phyloP scores from a whole-genome alignment of 1,140 invertebrate species.

The Arctopsyche grandis region DNA sequence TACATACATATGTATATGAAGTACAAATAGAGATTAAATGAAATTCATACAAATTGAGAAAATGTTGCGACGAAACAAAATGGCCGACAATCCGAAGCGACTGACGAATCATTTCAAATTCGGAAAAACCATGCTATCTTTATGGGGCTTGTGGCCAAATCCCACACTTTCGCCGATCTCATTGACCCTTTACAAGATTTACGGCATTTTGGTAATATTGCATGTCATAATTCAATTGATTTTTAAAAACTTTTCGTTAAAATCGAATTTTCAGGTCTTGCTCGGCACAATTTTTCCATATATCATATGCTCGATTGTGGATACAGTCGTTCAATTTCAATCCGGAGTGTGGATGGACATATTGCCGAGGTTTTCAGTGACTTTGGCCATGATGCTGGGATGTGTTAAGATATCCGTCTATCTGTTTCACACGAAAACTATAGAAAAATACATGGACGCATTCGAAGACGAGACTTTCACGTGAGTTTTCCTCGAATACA shows the following conservation, averaged over 20 bases:
- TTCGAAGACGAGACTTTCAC: conserved; percentile 36
- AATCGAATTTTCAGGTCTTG: conserved; percentile 44
- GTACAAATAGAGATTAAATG: no score
- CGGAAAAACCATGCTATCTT: conserved; percentile 43
- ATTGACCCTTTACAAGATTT: conserved; percentile 37
- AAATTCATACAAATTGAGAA: no score
- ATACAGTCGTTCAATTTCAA: conserved; percentile 39
- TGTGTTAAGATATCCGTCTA: conserved; percentile 46
- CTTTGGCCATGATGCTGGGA: conserved; percentile 50
- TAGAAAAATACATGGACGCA: conserved; percentile 41
- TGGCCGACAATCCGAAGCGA: background rate
- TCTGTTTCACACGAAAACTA: conserved; percentile 32
- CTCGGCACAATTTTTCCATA: conserved; percentile 45
- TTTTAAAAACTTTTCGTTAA: no score
- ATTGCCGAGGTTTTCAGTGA: conserved; percentile 45
- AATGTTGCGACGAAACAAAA: background rate
- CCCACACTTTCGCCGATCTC: background rate
- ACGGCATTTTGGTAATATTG: conserved; percentile 47
- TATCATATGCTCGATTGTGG: conserved; percentile 40
- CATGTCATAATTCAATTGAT: no score
- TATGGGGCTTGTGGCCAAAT: conserved; percentile 48
- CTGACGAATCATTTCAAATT: conserved; percentile 44
- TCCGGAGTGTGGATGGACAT: conserved; percentile 47
- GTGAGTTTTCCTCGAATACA: conserved; percentile 31
- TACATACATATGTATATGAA: no score